Base-by-base conservation (phyloP, 2,888 invertebrate species). In the Norana najaformis region DNA sequence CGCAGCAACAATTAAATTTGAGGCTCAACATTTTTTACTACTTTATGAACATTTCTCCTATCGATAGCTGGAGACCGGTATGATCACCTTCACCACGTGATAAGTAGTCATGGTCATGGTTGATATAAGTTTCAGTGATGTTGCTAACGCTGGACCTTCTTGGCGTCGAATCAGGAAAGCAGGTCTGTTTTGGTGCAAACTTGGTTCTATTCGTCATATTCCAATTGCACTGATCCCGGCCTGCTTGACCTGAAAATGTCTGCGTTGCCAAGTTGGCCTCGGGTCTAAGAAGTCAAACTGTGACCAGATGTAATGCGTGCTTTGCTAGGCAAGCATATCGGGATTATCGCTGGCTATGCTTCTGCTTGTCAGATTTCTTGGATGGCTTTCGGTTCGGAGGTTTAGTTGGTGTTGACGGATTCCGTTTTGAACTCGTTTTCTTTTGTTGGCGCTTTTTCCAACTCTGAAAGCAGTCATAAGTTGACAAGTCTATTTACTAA, bases 171-270 rank as follows among this genome's bases (percentile, higher is more conserved):
- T 69, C 69, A 69, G 69, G 37, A 37, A 85, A 85, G 36, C 37
- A 37, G 85, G 37, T 37, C 85, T 37, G 85, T 35, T 85, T 85
- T 85, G 35, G 85, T 85, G 85, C 85, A 85, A 85, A 36, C 23
- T 85, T 85, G 85, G 85, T 85, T 35, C 35, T n/a, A 36, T 85
- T 37, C 6, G 85, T 36, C 85, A 37, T 36, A 85, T 36, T 85
- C 85, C 85, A 85, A 85, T 85, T 85, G 85, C 85, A 85, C 85
- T 85, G 37, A 85, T 85, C 85, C 85, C 85, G 85, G 85, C 85
- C 85, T 85, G 85, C 85, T 85, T 85, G 69, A 69, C 69, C n/a
- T 69, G 69, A 69, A 69, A 69, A 30, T 69, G 69, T 69, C 69
- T 69, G 30, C 69, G n/a, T 69, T 69, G 69, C n/a, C 69, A 69